Conservation (phyloP, 2,113 vertebrate genomes). For the Phyllostomus hastatus region DNA sequence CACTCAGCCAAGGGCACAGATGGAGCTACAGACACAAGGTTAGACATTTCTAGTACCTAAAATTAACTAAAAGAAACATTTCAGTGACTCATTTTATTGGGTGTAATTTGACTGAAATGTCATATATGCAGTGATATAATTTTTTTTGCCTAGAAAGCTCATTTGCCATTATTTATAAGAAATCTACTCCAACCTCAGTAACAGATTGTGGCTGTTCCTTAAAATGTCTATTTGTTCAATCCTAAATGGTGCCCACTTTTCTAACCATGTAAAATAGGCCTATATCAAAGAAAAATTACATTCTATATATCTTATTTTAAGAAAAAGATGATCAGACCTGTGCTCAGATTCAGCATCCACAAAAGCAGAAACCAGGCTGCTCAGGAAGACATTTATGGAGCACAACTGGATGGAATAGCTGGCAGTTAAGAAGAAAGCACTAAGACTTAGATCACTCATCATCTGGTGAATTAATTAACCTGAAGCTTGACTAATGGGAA, state of each 20-base stretch:
- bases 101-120: neutral
- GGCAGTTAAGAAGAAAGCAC: neutral
- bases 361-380: neutral
- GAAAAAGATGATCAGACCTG: neutral
- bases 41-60: neutral
- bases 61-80: neutral
- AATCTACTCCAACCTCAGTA: neutral
- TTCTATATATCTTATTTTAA: neutral
- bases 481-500: constrained; percentile 62
- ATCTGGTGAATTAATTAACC: constrained; percentile 62
- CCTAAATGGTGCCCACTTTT: neutral
- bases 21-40: constrained; percentile 10
- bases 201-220: neutral
- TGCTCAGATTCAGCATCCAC: neutral
- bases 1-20: neutral
- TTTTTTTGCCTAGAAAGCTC: neutral
- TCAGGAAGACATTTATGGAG: constrained; percentile 23
- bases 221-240: neutral
- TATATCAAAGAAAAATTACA: constrained; percentile 10
- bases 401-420: constrained; percentile 30
- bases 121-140: neutral
- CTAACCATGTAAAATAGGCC: neutral
- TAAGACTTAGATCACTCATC: constrained; percentile 47
- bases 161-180: neutral
- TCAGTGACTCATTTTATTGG: neutral